These are phyloP conservation scores for Siderastrea radians DNA, from an alignment of 92 coral and sea anemone genomes.

Conservation along the genomic window DNA sequence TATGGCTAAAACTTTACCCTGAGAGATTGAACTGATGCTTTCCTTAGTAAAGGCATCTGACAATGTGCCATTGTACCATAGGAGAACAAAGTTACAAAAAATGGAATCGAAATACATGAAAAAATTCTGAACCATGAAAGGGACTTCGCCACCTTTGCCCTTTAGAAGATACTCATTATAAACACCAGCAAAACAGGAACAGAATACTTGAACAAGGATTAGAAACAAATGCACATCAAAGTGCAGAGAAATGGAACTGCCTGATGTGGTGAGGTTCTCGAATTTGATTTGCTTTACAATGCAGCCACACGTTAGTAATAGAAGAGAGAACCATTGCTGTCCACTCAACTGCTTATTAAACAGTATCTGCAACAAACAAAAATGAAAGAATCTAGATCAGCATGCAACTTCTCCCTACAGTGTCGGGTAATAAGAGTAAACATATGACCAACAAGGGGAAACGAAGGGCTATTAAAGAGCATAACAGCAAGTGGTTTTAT, in stretches of 20 bases:
- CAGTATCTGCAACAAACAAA: slow-evolving; percentile 68
- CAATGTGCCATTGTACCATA: slow-evolving; percentile 82
- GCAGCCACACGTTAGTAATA: slow-evolving; percentile 90
- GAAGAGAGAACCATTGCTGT: slow-evolving; percentile 92
- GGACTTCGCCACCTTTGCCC: slow-evolving; percentile 93
- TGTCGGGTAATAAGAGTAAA: too few species aligned
- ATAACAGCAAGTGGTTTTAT: too few species aligned
- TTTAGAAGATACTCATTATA: slow-evolving; percentile 97
- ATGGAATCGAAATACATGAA: slow-evolving; percentile 96
- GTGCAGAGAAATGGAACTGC: slow-evolving; percentile 71
- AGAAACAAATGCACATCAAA: slow-evolving; percentile 86
- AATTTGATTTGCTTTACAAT: slow-evolving; percentile 86
- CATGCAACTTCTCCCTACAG: not conserved
- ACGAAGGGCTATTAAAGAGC: too few species aligned
- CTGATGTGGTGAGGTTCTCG: slow-evolving; percentile 51
- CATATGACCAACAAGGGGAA: too few species aligned
- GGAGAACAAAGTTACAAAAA: slow-evolving; percentile 81
- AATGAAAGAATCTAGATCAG: not conserved
- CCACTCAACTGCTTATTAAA: slow-evolving; percentile 87
- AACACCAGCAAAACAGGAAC: slow-evolving; percentile 99
- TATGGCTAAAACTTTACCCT: slow-evolving; percentile 84
- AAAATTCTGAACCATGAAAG: slow-evolving; percentile 93
- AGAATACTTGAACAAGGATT: slow-evolving; percentile 94
- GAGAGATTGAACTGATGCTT: slow-evolving; percentile 77
- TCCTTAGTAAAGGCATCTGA: slow-evolving; percentile 79